Evolutionary conservation across 2,113 vertebrate species (phyloP).

Genomic region (Caranx ignobilis): DNA sequence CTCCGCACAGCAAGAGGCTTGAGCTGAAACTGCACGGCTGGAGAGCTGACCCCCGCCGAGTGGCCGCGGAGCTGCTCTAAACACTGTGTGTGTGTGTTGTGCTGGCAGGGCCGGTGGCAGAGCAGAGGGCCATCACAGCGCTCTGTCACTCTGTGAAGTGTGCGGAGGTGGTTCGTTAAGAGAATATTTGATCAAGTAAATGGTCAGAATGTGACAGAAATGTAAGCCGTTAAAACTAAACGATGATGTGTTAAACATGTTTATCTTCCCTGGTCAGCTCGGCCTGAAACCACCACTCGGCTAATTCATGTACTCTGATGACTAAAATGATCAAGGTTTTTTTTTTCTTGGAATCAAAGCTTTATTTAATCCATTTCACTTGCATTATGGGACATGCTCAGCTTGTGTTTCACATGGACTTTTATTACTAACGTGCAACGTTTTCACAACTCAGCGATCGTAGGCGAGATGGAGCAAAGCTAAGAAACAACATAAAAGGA

Average conservation of each 20-base stretch:
- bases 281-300: too few species aligned
- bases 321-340: too few species aligned
- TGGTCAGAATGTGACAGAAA: neutral
- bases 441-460: too few species aligned
- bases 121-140: slow-evolving; percentile 39
- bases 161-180: slow-evolving; percentile 52
- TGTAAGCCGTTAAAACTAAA: neutral
- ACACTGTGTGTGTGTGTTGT: slow-evolving; percentile 37
- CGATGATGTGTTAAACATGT: neutral
- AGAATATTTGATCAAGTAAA: slow-evolving; percentile 27
- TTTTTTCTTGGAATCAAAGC: too few species aligned
- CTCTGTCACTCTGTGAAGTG: slow-evolving; percentile 57
- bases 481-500: too few species aligned
- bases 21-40: slow-evolving; percentile 67
- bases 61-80: slow-evolving; percentile 36
- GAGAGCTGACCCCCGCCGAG: slow-evolving; percentile 72
- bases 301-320: too few species aligned
- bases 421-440: too few species aligned
- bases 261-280: neutral
- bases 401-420: too few species aligned
- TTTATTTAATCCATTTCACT: too few species aligned
- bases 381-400: too few species aligned
- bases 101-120: slow-evolving; percentile 24
- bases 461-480: too few species aligned
- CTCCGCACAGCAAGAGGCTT: slow-evolving; percentile 59